phyloP scores from a whole-genome alignment of 2,888 invertebrate species.

The Lithosia quadra region DNA sequence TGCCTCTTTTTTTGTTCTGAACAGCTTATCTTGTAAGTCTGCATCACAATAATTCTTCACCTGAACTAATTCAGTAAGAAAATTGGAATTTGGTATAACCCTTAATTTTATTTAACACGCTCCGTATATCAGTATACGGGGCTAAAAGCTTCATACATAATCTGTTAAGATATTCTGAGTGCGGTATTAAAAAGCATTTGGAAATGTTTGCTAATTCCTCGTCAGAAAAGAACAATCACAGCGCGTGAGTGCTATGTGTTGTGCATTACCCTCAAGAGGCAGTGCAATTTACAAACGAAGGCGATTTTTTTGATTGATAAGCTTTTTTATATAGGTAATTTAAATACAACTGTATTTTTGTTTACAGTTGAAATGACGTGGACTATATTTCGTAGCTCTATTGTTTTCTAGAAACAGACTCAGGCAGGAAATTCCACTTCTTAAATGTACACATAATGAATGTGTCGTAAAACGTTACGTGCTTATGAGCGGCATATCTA shows the following conservation, averaged over 20 bases:
- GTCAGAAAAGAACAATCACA: constrained; percentile 79
- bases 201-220: constrained; percentile 82
- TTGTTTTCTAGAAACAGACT: too few relatives aligned
- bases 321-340: too few relatives aligned
- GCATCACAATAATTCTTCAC: too few relatives aligned
- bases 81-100: background rate
- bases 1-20: background rate
- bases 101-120: constrained; percentile 17
- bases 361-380: too few relatives aligned
- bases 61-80: too few relatives aligned
- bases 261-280: constrained; percentile 66
- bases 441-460: too few relatives aligned
- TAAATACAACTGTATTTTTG: background rate
- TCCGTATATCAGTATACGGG: constrained; percentile 36
- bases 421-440: too few relatives aligned
- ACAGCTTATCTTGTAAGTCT: background rate
- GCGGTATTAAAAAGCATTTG: constrained; percentile 80
- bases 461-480: too few relatives aligned
- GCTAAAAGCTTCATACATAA: constrained; percentile 64
- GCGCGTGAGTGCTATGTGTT: constrained; percentile 76
- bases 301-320: background rate
- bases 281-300: constrained; percentile 42
- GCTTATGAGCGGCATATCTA: too few relatives aligned
- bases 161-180: constrained; percentile 67
- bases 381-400: background rate